These are phyloP conservation scores for Drosophila leontia DNA, from an alignment of 1,140 invertebrate species.

Conservation along the genomic window DNA sequence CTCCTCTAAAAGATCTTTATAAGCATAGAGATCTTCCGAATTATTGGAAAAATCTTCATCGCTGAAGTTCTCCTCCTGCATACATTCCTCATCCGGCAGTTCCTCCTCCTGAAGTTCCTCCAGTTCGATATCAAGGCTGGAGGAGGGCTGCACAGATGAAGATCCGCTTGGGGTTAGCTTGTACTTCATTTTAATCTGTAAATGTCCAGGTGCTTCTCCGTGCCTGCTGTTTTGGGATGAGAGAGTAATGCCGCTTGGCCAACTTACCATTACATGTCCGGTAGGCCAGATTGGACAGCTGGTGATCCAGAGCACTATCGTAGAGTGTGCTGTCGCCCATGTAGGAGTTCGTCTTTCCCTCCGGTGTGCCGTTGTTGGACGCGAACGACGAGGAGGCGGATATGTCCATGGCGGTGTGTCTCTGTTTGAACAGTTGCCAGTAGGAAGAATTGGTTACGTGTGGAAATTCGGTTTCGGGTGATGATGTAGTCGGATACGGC, in stretches of 20 bases:
- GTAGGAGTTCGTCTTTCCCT: conserved; percentile 49
- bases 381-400: conserved; percentile 62
- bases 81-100: not conserved
- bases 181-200: conserved; percentile 10
- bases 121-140: not conserved
- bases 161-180: not conserved
- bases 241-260: conserved; percentile 12
- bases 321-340: conserved; percentile 65
- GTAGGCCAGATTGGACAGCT: conserved; percentile 67
- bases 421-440: conserved; percentile 51
- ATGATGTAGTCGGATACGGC: conserved; percentile 11
- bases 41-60: not conserved
- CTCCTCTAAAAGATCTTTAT: conserved; percentile 12
- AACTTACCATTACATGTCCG: conserved; percentile 76
- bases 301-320: conserved; percentile 74
- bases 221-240: not conserved
- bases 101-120: not conserved
- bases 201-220: not conserved
- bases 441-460: conserved; percentile 74
- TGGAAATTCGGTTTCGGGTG: conserved; percentile 72
- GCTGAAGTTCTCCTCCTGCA: not conserved
- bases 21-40: not conserved
- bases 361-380: conserved; percentile 47
- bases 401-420: conserved; percentile 56
- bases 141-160: not conserved